Base-by-base conservation (phyloP, 2,888 invertebrate genomes). In the Erebia ligea region DNA sequence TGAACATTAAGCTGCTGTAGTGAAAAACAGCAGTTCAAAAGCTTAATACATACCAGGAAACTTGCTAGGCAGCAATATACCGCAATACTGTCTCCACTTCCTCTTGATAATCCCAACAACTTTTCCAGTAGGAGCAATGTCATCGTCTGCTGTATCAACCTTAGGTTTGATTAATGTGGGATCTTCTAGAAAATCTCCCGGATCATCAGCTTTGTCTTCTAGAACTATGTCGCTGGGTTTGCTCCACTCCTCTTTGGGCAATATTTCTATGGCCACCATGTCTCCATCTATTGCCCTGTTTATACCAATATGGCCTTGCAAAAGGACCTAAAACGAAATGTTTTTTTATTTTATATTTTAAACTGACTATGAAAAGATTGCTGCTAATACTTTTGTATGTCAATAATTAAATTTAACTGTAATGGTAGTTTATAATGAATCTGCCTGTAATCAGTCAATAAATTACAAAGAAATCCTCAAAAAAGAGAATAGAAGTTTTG, bases 71-170 rank as follows among this genome's bases (percentile, higher is more conserved):
- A 98, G 95, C 69, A 99, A 89, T 78, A 99, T 98, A 15, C 99
- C 99, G 90, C 99, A 99, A 88, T 99, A 99, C 84, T 99, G 99
- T 56, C 99, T 94, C 99, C 99, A 99, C 85, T 99, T 99, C 70
- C 99, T 95, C 76, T 97, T 95, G 71, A 99, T 97, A 75, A 99
- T 98, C 1, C 99, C 99, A n/a, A 99, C 98, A 68, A 93, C 92
- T 79, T 89, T 90, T 0, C 93, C 93, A 0, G 93, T 93, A 0
- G 92, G 93, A 0, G 90, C 90, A 6, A 92, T 84, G 59, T 94
- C 91, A 78, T 94, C 87, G 65, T 88, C 84, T 65, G 78, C 76
- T 45, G 79, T 80, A 40, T 80, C 81, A 0, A 73, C 80, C 42
- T 84, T 80, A 13, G 87, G 79, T 3, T 82, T 84, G 1, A 91